These are phyloP conservation scores for Ceyx melanurus DNA, from an alignment of 2,113 vertebrate genomes.

Conservation along the genomic window DNA sequence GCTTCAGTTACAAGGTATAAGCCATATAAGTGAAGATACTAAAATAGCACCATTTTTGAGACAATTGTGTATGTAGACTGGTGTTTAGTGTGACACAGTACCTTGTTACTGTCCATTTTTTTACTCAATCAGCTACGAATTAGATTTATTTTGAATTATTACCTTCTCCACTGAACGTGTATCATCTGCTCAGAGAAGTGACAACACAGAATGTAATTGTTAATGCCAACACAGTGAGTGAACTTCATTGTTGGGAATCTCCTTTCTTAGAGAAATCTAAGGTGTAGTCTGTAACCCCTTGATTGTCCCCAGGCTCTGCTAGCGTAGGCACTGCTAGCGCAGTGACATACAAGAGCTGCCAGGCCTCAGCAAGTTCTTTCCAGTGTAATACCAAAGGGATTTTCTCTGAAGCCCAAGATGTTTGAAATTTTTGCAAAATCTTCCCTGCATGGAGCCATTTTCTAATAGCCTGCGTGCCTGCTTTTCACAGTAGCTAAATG, in stretches of 20 bases:
- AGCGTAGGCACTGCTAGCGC: not conserved
- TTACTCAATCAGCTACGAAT: conserved; percentile 45
- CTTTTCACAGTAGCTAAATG: not conserved
- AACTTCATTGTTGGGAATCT: conserved; percentile 67
- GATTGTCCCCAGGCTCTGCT: not conserved
- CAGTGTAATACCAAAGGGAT: not conserved
- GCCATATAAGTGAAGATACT: not conserved
- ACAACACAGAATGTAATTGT: conserved; percentile 68
- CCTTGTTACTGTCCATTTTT: conserved; percentile 12
- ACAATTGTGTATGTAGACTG: not conserved
- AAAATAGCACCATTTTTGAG: not conserved
- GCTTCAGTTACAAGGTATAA: not conserved
- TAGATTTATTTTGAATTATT: conserved; percentile 64
- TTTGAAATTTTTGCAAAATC: not conserved
- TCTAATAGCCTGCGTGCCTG: not conserved
- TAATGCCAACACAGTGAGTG: conserved; percentile 69
- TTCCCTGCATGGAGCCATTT: not conserved
- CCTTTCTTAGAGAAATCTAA: not conserved
- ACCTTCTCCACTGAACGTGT: conserved; percentile 53
- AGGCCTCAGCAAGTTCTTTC: not conserved
- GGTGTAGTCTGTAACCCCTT: not conserved
- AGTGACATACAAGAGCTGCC: not conserved
- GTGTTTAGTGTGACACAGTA: conserved; percentile 18
- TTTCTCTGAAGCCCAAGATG: not conserved
- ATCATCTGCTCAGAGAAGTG: conserved; percentile 62